Evolutionary conservation across 1,140 invertebrate species (phyloP), one percentile per base, ranked within the genome.

Genomic region (Zaprionus taronus): DNA sequence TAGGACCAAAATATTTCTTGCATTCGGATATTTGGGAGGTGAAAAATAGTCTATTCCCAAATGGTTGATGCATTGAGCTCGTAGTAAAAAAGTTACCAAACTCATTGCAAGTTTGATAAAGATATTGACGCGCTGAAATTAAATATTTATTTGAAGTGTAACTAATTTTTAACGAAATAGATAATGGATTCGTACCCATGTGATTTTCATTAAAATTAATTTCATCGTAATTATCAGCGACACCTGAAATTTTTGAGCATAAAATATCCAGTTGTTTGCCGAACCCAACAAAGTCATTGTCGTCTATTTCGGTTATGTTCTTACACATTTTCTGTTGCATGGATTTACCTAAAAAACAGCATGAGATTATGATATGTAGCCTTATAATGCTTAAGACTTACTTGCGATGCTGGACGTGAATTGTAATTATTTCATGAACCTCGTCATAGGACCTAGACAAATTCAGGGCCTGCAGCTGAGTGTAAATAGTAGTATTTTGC

Each of bases 101-200:
- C 15, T 71, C 58, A 53, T 51, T 71, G 47, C 79, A 81, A 56
- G 28, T 2, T 56, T 79, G 77, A 51, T 67, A 79, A 3, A 79
- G 41, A 70, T 69, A 72, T 49, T 72, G 72, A 15, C 79, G 79
- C 0, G 6, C 77, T 79, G 5, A 26, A 58, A 20, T 28, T 5
- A 34, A 41, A 49, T 12, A 12, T 49, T 22, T 4, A 26, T 15
- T 14, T 28, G 28, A 28, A 28, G 28, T 60, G 17, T 14, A 69
- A 28, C n/a, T 6, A 3, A 34, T 22, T 15, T 11, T 17, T 14
- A 11, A 26, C 34, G 0, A n/a, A 34, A 6, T n/a, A 2, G 2
- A 17, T 6, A 4, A 22, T 61, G 6, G 0, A 1, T 17, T 60
- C 38, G 38, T 58, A 72, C 44, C 2, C 2, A 17, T 4, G 12